phyloP scores from a whole-genome alignment of 2,797 vertebrate genomes.

The Scomberomorus guttatus region DNA sequence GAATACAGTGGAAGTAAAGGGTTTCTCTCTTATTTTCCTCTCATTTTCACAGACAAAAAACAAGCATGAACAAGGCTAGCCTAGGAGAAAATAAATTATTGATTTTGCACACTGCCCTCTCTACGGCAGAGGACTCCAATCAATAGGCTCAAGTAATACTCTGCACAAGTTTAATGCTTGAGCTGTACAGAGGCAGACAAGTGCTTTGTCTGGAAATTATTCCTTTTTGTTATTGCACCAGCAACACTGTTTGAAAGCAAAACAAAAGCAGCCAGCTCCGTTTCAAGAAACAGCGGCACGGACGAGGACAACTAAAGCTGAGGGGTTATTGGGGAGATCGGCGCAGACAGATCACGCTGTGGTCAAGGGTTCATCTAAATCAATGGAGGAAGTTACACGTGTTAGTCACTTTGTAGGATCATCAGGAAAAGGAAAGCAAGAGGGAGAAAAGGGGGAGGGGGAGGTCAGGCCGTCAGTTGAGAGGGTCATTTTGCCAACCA shows the following conservation, averaged over 20 bases:
- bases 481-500: slow-evolving; percentile 54
- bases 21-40: slow-evolving; percentile 63
- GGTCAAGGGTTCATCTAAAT: slow-evolving; percentile 55
- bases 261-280: slow-evolving; percentile 44
- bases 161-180: slow-evolving; percentile 81
- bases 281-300: slow-evolving; percentile 30
- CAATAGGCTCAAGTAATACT: slow-evolving; percentile 84
- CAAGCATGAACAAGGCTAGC: slow-evolving; percentile 74
- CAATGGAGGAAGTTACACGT: slow-evolving; percentile 64
- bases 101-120: slow-evolving; percentile 82
- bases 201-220: slow-evolving; percentile 83
- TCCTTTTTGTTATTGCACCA: slow-evolving; percentile 63
- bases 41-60: slow-evolving; percentile 74
- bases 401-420: slow-evolving; percentile 64
- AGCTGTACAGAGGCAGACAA: slow-evolving; percentile 76
- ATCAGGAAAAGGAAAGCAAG: slow-evolving; percentile 32
- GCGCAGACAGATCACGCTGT: not conserved
- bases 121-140: slow-evolving; percentile 78
- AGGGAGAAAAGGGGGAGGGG: not conserved
- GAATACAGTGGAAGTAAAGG: slow-evolving; percentile 55
- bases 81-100: slow-evolving; percentile 85
- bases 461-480: slow-evolving; percentile 45
- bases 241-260: slow-evolving; percentile 45
- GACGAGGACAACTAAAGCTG: not conserved
- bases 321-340: not conserved